Conservation (phyloP, 2,797 vertebrate species). For the Cirrhinus mrigala region DNA sequence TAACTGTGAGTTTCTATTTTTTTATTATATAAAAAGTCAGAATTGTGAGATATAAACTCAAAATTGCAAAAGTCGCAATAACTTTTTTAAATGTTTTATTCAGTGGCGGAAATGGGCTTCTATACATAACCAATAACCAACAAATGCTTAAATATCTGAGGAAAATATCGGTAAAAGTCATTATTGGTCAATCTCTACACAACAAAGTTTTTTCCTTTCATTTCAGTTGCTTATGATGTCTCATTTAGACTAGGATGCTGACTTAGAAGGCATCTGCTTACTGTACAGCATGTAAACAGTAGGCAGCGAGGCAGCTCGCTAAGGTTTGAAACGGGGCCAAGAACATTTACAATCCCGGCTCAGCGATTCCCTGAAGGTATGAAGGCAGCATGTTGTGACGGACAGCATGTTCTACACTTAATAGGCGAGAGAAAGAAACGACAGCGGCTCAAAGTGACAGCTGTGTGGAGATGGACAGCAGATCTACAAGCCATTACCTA, state of each 20-base stretch:
- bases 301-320: neutral
- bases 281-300: neutral
- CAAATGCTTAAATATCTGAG: neutral
- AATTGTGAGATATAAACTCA: too few species aligned
- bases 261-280: neutral
- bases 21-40: too few species aligned
- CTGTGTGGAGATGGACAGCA: slow-evolving; percentile 29
- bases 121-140: neutral
- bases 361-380: slow-evolving; percentile 23
- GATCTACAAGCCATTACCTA: neutral
- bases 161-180: neutral
- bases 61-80: too few species aligned
- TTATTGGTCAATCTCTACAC: neutral
- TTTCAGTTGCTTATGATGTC: neutral
- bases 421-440: neutral
- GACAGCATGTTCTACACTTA: slow-evolving; percentile 4
- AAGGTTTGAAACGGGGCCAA: neutral
- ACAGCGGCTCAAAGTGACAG: slow-evolving; percentile 23
- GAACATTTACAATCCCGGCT: slow-evolving; percentile 8
- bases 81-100: too few species aligned
- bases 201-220: neutral
- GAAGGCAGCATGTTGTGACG: neutral
- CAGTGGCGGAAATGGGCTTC: too few species aligned
- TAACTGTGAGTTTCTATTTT: too few species aligned
- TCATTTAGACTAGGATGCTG: neutral